Conservation (phyloP, 1,140 invertebrate genomes). For the Pantala flavescens region DNA sequence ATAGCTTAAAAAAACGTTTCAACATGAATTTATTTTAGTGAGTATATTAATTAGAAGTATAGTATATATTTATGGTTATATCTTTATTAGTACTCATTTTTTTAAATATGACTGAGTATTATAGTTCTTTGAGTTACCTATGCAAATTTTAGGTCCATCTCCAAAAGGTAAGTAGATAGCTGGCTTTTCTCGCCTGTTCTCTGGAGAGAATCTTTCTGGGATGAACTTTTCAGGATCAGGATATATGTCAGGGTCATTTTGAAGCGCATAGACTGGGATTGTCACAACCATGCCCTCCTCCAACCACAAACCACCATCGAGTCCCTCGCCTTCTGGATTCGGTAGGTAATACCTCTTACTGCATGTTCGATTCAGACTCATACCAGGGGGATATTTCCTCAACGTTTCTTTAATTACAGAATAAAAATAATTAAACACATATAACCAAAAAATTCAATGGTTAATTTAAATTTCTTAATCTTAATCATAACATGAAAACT, state of each 20-base stretch:
- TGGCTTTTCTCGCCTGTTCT: constrained; percentile 30
- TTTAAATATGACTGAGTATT: too few relatives aligned
- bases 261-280: constrained; percentile 41
- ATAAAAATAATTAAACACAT: too few relatives aligned
- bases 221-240: constrained; percentile 46
- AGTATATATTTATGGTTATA: too few relatives aligned
- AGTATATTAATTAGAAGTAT: too few relatives aligned
- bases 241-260: constrained; percentile 47
- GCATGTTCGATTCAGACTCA: constrained; percentile 26
- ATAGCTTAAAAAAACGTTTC: too few relatives aligned
- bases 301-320: constrained; percentile 25
- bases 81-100: too few relatives aligned
- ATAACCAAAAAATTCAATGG: too few relatives aligned
- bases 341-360: constrained; percentile 30
- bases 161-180: constrained; percentile 38
- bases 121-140: constrained; percentile 32
- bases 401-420: constrained; percentile 33
- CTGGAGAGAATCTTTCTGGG: constrained; percentile 40
- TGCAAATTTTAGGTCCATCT: constrained; percentile 41
- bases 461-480: too few relatives aligned
- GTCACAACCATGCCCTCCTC: constrained; percentile 40
- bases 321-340: constrained; percentile 23
- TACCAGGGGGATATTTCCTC: constrained; percentile 34
- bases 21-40: too few relatives aligned
- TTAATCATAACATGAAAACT: too few relatives aligned